phyloP scores from a whole-genome alignment of 1,140 invertebrate species.

The Heliconius himera region DNA sequence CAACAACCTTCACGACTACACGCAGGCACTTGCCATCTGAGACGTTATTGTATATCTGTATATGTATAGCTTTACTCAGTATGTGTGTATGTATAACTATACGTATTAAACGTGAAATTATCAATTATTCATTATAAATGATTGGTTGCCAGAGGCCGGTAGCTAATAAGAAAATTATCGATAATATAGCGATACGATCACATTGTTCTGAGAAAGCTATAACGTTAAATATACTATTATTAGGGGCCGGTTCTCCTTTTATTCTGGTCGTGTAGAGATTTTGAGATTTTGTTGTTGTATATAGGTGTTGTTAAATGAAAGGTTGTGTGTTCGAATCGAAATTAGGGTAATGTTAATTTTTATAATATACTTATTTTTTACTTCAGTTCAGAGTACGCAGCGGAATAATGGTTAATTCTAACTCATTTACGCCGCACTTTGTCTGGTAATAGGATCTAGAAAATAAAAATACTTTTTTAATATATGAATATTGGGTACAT shows the following conservation, averaged over 20 bases:
- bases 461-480: no score
- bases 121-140: conserved; percentile 9
- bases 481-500: no score
- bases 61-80: no score
- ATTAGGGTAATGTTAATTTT: background rate
- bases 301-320: background rate
- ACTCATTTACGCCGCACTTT: no score
- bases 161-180: conserved; percentile 13
- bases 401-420: no score
- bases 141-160: conserved; percentile 5
- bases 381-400: no score
- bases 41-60: no score
- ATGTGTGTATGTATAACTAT: no score
- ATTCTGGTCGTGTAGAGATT: background rate
- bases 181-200: conserved; percentile 9
- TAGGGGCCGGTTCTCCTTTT: background rate
- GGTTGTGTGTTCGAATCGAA: background rate
- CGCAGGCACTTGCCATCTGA: no score
- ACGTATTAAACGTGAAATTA: background rate
- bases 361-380: no score
- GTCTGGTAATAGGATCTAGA: no score
- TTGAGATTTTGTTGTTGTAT: background rate
- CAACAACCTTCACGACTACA: no score
- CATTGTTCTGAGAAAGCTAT: conserved; percentile 19
- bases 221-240: background rate